phyloP scores from a whole-genome alignment of 2,797 vertebrate species.

The Zalophus californianus region DNA sequence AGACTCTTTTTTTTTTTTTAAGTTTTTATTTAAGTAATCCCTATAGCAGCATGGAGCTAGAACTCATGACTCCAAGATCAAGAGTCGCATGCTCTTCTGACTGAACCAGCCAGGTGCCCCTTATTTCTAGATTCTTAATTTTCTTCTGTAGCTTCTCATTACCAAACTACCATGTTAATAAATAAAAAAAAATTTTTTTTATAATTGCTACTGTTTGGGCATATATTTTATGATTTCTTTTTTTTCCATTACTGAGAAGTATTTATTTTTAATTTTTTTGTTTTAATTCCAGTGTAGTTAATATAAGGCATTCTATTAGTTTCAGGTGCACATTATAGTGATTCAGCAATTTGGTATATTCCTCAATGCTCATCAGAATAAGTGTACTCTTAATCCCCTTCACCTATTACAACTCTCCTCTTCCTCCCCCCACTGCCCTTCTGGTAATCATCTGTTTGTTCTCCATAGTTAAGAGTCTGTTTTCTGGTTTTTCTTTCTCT shows the following conservation, averaged over 20 bases:
- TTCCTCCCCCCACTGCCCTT: neutral
- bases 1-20: neutral
- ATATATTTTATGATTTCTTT: constrained; percentile 35
- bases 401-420: neutral
- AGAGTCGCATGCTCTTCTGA: neutral
- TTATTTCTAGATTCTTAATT: constrained; percentile 57
- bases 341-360: neutral
- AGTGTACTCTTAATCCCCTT: neutral
- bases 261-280: neutral
- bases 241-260: neutral
- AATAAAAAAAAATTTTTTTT: neutral
- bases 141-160: constrained; percentile 26
- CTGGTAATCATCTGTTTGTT: neutral
- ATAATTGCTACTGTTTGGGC: constrained; percentile 32
- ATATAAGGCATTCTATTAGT: neutral
- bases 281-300: neutral
- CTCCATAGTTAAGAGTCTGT: neutral
- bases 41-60: neutral
- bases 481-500: neutral
- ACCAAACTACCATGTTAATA: neutral
- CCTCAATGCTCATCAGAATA: neutral
- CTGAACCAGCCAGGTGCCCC: neutral
- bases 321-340: neutral
- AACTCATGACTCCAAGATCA: neutral
- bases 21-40: neutral